These are phyloP conservation scores for Zoroaster sp. DNA, from an alignment of 53 echinoderm and acorn worm species.

Conservation along the genomic window DNA sequence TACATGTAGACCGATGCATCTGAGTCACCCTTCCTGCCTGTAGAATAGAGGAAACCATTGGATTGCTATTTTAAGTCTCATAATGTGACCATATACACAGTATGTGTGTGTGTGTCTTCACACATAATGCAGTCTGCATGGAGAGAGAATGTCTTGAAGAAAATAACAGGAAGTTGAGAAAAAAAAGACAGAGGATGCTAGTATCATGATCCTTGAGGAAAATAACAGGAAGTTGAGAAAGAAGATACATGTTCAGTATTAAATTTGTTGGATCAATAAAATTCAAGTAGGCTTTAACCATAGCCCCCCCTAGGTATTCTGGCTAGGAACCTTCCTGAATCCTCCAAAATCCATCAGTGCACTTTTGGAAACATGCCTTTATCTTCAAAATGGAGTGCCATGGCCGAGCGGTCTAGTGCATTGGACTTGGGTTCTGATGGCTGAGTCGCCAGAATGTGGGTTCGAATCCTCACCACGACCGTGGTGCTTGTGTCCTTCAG, in stretches of 20 bases:
- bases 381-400: too few species aligned
- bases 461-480: too few species aligned
- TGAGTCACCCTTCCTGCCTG: not conserved
- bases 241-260: not conserved
- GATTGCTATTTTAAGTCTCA: not conserved
- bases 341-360: too few species aligned
- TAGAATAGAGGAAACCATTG: not conserved
- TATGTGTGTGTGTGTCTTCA: not conserved
- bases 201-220: not conserved
- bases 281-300: too few species aligned
- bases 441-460: too few species aligned
- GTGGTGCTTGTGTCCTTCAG: too few species aligned
- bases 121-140: not conserved
- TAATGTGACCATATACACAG: not conserved
- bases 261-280: too few species aligned
- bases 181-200: not conserved
- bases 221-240: not conserved
- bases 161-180: not conserved
- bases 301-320: too few species aligned
- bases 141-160: not conserved
- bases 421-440: too few species aligned
- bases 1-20: not conserved
- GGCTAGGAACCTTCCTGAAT: too few species aligned
- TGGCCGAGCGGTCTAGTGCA: too few species aligned
- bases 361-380: too few species aligned